Evolutionary conservation across 2,797 vertebrate genomes (phyloP), one percentile per base, ranked within the genome.

Genomic region (Galago senegalensis): DNA sequence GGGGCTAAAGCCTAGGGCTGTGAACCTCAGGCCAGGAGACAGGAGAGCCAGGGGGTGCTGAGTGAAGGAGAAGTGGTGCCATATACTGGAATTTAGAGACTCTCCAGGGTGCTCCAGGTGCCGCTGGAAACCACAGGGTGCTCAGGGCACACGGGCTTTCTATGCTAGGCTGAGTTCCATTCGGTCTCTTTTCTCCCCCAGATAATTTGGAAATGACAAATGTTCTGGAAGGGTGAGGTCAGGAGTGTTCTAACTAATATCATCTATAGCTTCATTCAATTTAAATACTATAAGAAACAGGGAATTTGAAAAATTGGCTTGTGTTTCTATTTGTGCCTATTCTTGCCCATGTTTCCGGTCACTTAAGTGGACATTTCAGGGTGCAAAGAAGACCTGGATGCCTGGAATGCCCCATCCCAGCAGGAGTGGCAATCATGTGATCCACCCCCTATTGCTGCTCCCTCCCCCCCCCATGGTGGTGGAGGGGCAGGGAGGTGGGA

Each of bases 271-370:
- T 92, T 61, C 11, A 72, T 90, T 61, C 11, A 72, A 75, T n/a
- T 25, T 65, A 83, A 96, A 89, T 61, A 18, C 73, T 75, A 7
- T 61, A 91, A 63, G 76, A 95, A 97, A 77, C 40, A 65, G 56
- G 76, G 81, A 61, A 88, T 79, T 85, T 69, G 86, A 96, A 80
- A 81, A 87, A 27, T 16, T 58, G 67, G 29, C 56, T 82, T 75
- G 37, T 25, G 40, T 90, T 56, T 29, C 49, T n/a, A 69, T 75
- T 61, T 46, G 49, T 29, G 46, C 23, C 69, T 27, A 17, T 60
- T 56, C 53, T 69, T 85, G 40, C 7, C 23, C 37, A 77, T 56
- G 46, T 73, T 82, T 87, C 86, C 80, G 37, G 67, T 56, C 37
- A 89, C 69, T 65, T 46, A 53, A n/a, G 12, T 18, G 31, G 72